A percentile compares a stretch with the other conserved stretches of the same genome.
These are phyloP conservation scores for Acronicta psi DNA, from an alignment of 2,888 invertebrate genomes.

Conservation along the genomic window DNA sequence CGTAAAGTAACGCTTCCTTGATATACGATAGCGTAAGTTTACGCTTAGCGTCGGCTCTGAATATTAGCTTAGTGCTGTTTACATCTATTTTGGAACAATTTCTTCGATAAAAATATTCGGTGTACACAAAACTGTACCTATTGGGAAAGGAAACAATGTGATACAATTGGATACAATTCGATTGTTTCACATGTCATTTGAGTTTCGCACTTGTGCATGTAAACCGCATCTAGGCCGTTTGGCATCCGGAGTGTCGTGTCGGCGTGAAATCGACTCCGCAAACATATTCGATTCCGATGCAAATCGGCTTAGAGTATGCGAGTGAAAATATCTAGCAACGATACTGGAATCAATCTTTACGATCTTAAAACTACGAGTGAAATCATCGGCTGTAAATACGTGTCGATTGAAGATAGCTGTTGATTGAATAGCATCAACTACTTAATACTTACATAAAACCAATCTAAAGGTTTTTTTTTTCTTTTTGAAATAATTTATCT, in stretches of 20 bases:
- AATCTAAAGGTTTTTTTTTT: constrained; percentile 1
- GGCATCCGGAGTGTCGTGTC: constrained; percentile 55
- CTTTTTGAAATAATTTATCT: no score
- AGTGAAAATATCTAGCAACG: constrained; percentile 64
- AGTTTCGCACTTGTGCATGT: constrained; percentile 57
- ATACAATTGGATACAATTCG: constrained; percentile 16
- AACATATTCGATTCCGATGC: constrained; percentile 75
- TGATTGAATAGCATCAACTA: constrained; percentile 27
- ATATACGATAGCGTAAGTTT: no score
- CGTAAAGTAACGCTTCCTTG: no score
- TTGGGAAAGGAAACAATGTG: no score
- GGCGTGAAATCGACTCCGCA: constrained; percentile 78
- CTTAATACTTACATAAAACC: not conserved
- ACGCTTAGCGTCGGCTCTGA: no score
- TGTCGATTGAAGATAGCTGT: constrained; percentile 24
- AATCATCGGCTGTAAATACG: constrained; percentile 39
- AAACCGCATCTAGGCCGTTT: constrained; percentile 75
- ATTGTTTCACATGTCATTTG: constrained; percentile 39
- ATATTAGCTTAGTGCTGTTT: no score
- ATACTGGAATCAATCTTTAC: constrained; percentile 66
- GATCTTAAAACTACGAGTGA: constrained; percentile 39
- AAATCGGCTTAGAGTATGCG: constrained; percentile 69
- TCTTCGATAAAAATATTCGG: no score
- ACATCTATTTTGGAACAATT: no score
- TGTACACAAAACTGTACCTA: no score